Evolutionary conservation across 2,888 invertebrate species (phyloP).

Genomic region (Acanthosepion esculentum): DNA sequence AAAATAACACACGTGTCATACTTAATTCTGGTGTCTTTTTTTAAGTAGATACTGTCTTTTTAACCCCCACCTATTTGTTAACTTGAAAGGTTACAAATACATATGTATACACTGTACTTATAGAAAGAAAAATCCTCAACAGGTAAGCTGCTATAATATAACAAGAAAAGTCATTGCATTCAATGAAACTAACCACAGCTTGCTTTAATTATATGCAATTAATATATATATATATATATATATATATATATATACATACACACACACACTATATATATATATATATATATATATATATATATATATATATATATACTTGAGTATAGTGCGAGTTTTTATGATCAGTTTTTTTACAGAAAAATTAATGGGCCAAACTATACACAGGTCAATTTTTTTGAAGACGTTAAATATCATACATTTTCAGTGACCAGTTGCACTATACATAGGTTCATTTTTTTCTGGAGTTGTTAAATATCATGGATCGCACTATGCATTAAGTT

Average conservation of each 20-base stretch:
- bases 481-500: too few species aligned
- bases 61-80: not conserved
- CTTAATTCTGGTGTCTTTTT: not conserved
- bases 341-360: too few species aligned
- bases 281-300: not conserved
- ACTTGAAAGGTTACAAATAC: not conserved
- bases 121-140: not conserved
- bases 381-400: too few species aligned
- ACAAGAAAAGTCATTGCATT: too few species aligned
- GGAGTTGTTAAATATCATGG: too few species aligned
- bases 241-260: not conserved
- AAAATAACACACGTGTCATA: not conserved
- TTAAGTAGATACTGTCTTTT: not conserved
- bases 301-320: not conserved
- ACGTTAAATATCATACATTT: too few species aligned
- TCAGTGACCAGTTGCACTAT: too few species aligned
- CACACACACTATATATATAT: constrained; percentile 25
- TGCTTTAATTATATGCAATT: not conserved
- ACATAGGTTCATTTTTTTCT: too few species aligned
- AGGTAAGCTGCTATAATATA: too few species aligned
- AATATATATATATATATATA: not conserved
- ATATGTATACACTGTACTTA: not conserved
- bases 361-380: too few species aligned
- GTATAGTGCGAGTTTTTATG: not conserved
- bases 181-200: too few species aligned